phyloP scores from a whole-genome alignment of 2,113 vertebrate species.

The Ivindomyrus marchei region DNA sequence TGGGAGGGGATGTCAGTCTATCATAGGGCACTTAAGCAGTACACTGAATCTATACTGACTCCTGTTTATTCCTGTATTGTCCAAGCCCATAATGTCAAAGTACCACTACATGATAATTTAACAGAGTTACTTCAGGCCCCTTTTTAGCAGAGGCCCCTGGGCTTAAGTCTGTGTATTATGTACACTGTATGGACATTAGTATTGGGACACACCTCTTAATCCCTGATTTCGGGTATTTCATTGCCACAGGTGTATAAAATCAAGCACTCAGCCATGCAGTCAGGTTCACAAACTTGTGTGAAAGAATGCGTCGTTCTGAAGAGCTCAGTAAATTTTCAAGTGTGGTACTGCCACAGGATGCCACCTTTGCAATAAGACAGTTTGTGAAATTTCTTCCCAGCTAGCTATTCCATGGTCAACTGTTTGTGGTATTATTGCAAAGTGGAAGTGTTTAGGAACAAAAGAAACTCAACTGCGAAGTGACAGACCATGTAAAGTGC shows the following conservation, averaged over 20 bases:
- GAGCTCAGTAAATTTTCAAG: too few relatives aligned
- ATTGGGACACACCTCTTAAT: too few relatives aligned
- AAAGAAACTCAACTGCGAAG: too few relatives aligned
- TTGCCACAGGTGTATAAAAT: not conserved
- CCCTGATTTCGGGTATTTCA: not conserved
- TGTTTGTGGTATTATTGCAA: too few relatives aligned
- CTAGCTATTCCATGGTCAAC: too few relatives aligned
- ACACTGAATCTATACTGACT: not conserved
- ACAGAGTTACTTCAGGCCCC: not conserved
- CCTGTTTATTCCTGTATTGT: not conserved
- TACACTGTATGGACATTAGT: not conserved
- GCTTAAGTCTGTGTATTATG: not conserved
- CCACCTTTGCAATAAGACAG: too few relatives aligned
- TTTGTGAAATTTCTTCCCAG: too few relatives aligned
- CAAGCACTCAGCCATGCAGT: not conserved
- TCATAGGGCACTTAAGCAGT: not conserved
- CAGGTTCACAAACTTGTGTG: not conserved
- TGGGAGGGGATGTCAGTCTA: not conserved
- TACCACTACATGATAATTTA: not conserved
- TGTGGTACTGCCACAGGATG: too few relatives aligned
- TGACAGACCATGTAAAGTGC: too few relatives aligned
- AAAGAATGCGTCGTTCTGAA: too few relatives aligned
- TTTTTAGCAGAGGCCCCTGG: too few relatives aligned
- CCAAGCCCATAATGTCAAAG: not conserved
- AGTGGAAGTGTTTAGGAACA: too few relatives aligned